phyloP scores from a whole-genome alignment of 2,113 vertebrate species.

The Rhegmatorhina hoffmannsi region DNA sequence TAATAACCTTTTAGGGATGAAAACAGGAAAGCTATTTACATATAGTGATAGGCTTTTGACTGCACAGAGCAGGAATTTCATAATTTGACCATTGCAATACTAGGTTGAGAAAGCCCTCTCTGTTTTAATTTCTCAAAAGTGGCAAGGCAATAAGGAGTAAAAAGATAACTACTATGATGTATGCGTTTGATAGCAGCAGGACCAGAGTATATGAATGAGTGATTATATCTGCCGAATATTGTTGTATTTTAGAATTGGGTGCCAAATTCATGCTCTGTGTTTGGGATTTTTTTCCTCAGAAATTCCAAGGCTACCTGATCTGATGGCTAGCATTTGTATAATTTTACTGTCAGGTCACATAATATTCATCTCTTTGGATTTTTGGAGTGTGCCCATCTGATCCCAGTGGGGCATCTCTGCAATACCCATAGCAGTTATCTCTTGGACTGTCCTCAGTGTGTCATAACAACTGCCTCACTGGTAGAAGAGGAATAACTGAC shows the following conservation, averaged over 20 bases:
- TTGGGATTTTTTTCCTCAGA: not conserved
- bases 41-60: not conserved
- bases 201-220: not conserved
- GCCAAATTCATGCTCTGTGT: not conserved
- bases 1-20: not conserved
- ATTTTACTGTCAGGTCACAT: not conserved
- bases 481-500: not conserved
- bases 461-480: not conserved
- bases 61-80: not conserved
- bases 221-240: not conserved
- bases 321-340: fast-evolving
- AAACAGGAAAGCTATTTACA: not conserved
- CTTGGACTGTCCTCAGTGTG: not conserved
- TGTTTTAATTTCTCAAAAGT: not conserved
- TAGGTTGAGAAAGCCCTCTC: not conserved
- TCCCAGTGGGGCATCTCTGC: not conserved
- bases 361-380: not conserved
- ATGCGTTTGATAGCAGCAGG: not conserved
- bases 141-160: not conserved
- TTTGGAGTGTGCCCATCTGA: not conserved
- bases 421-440: not conserved
- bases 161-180: not conserved
- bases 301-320: not conserved
- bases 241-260: not conserved
- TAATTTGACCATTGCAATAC: not conserved